These are phyloP conservation scores for Anthoscopus minutus DNA, from an alignment of 2,113 vertebrate species.

Conservation along the genomic window DNA sequence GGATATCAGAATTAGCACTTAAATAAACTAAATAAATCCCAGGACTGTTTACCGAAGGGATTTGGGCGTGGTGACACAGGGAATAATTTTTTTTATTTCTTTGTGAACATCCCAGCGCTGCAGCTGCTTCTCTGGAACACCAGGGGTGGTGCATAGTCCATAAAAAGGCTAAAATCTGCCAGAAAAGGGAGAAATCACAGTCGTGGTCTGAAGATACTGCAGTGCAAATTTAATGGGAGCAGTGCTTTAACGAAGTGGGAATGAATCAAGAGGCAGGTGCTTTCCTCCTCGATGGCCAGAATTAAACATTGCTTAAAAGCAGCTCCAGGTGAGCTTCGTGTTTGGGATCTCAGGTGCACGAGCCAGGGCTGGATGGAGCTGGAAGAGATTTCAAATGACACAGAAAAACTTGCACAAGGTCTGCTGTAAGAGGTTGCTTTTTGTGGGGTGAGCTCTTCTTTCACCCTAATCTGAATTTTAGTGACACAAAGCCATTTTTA, in stretches of 20 bases:
- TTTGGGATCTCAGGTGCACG: not conserved
- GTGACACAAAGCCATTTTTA: not conserved
- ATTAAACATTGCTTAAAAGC: not conserved
- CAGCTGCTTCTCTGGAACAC: not conserved
- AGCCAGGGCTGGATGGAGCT: not conserved
- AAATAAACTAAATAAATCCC: not conserved
- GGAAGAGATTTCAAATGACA: not conserved
- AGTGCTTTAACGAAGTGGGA: not conserved
- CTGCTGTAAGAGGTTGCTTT: not conserved
- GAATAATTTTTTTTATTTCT: not conserved
- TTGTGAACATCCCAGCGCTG: not conserved
- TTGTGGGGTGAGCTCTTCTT: not conserved
- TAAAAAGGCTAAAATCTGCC: not conserved
- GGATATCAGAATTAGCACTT: slow-evolving; percentile 56
- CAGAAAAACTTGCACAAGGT: not conserved
- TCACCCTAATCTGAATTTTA: not conserved
- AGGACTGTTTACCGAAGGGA: not conserved
- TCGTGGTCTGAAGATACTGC: slow-evolving; percentile 41
- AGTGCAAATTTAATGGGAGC: not conserved
- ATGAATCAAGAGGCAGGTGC: not conserved
- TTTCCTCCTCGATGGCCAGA: not conserved
- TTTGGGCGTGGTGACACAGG: not conserved
- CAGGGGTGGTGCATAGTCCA: not conserved
- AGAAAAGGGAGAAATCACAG: slow-evolving; percentile 2
- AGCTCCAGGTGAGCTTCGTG: not conserved